Base-by-base conservation (phyloP, 2,113 vertebrate species). In the Sorex fumeus region DNA sequence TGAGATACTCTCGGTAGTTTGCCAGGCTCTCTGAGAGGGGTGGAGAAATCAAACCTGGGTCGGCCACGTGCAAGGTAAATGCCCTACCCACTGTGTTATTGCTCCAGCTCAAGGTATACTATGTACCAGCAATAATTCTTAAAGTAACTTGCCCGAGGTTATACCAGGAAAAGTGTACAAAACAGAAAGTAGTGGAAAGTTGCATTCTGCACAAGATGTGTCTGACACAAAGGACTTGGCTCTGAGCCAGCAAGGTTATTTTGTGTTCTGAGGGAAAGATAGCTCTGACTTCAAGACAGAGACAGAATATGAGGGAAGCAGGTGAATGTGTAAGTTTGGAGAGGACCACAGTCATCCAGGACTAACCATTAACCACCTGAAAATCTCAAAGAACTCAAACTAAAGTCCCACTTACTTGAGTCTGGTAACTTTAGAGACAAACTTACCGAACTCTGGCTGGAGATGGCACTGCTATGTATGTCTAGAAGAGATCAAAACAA, bases 401-500 rank as follows among this genome's bases (percentile, higher is more conserved):
- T 72, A 75, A 94, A 84, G 40, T 36, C 1, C 28, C 36, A 94
- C 86, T 84, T 93, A 94, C 81, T 86, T 86, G 19, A 82, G 18
- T 19, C 2, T 0, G 72, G 32, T 83, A 76, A 90, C 43, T 91
- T 95, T 71, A 70, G 4, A 87, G 19, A 34, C 83, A 32, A 23
- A 70, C 30, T 89, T 71, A 12, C 9, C 67, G 43, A 32, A 25
- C 57, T 94, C 53, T 82, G 71, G 27, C 67, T 89, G 40, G 74
- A 36, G 50, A 90, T 3, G 25, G 28, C 72, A 91, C 84, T 86
- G 30, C 66, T 82, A 83, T 6, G 30, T 82, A 11, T 62, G 70
- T 81, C 88, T 91, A 93, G 2, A 84, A 85, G 18, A 93, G 67
- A 94, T 2, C 28, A 93, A 80, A 91, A 89, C 62, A 21, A 82